Percentiles rank a stretch among this genome's conserved stretches.
Evolutionary conservation across 2,888 invertebrate species (phyloP).

Genomic region (Junonia oenone): DNA sequence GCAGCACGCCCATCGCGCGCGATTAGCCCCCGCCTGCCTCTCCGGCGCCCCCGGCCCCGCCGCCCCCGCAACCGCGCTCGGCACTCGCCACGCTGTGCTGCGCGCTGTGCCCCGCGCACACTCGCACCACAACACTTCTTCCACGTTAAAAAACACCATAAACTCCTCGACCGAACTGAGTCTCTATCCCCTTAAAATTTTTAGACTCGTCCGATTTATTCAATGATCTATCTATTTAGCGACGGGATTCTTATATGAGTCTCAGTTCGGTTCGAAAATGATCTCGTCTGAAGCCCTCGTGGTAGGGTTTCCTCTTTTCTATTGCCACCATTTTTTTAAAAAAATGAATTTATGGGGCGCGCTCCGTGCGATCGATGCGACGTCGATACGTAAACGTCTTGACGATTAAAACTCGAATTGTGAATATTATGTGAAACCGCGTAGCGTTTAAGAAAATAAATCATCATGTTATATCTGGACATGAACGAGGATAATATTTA

Average conservation of each 20-base stretch:
- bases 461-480: not conserved
- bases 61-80: conserved; percentile 25
- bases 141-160: not conserved
- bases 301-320: not conserved
- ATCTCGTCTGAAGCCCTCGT: not conserved
- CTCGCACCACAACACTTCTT: not conserved
- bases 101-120: conserved; percentile 3
- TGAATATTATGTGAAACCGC: not conserved
- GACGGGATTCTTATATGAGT: too few species aligned
- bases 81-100: conserved; percentile 27
- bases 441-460: not conserved
- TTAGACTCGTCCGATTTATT: too few species aligned
- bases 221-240: too few species aligned
- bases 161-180: not conserved
- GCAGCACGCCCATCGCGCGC: conserved; percentile 67
- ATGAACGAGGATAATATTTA: conserved; percentile 4
- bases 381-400: not conserved
- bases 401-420: not conserved
- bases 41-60: conserved; percentile 26
- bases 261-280: not conserved
- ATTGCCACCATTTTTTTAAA: not conserved
- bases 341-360: not conserved
- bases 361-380: not conserved
- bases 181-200: too few species aligned
- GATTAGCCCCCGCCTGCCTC: conserved; percentile 41